Evolutionary conservation across 2,113 vertebrate species (phyloP).

Genomic region (Gallinago undulata): DNA sequence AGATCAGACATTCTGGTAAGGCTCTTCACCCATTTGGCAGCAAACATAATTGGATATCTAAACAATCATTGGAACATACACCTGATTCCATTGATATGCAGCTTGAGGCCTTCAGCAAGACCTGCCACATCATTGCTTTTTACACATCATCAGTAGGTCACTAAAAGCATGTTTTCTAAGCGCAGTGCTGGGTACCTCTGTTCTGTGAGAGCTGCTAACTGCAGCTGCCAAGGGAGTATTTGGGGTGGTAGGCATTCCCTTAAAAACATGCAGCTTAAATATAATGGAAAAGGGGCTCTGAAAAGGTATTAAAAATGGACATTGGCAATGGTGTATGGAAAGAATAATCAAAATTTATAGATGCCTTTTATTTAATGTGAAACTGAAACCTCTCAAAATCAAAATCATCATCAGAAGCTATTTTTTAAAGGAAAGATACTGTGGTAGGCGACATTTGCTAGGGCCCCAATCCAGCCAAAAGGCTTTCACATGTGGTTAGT

Average conservation of each 20-base stretch:
- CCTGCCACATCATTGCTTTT: neutral
- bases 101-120: neutral
- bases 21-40: neutral
- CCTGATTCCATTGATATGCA: neutral
- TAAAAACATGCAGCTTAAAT: neutral
- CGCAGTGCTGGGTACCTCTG: neutral
- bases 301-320: neutral
- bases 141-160: neutral
- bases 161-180: neutral
- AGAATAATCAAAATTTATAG: neutral
- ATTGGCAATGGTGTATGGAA: neutral
- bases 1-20: neutral
- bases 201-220: neutral
- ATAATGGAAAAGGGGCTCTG: neutral
- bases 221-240: neutral
- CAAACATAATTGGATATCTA: neutral
- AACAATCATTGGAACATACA: neutral
- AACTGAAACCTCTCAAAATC: neutral
- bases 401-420: neutral
- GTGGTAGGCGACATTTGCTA: neutral
- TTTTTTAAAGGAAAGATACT: neutral
- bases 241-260: neutral
- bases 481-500: neutral
- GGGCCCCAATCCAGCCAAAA: neutral
- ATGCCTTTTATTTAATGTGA: neutral